phyloP scores from a whole-genome alignment of 1,140 invertebrate species.

The Zeugodacus cucurbitae region DNA sequence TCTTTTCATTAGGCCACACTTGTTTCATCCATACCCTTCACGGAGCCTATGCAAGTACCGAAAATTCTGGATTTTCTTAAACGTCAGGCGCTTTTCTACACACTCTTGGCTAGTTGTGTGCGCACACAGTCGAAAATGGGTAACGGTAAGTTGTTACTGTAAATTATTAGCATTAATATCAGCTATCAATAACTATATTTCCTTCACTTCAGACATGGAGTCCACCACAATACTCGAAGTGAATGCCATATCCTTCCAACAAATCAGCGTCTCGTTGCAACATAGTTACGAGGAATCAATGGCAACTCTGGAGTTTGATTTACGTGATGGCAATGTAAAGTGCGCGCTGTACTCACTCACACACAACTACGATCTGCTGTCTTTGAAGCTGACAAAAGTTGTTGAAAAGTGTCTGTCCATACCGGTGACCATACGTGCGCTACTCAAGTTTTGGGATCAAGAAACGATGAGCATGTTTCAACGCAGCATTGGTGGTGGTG shows the following conservation, averaged over 20 bases:
- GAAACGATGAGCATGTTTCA: conserved; percentile 69
- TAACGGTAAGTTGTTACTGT: conserved; percentile 61
- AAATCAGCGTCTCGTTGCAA: conserved; percentile 90
- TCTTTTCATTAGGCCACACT: conserved; percentile 73
- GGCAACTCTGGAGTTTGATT: conserved; percentile 90
- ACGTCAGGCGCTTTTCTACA: conserved; percentile 93
- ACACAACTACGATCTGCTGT: conserved; percentile 69
- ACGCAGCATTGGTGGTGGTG: conserved; percentile 59
- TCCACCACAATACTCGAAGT: conserved; percentile 91
- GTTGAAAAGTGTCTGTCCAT: conserved; percentile 91
- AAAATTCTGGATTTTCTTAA: conserved; percentile 85
- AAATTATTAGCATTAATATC: not conserved
- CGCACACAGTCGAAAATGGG: conserved; percentile 80
- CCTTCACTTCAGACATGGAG: conserved; percentile 73
- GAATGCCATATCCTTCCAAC: conserved; percentile 87
- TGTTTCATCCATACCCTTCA: conserved; percentile 88
- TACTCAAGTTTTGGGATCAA: conserved; percentile 76
- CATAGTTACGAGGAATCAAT: conserved; percentile 93
- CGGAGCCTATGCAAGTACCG: conserved; percentile 93
- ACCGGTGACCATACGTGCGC: conserved; percentile 82
- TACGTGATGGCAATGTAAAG: conserved; percentile 81
- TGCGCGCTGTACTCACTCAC: conserved; percentile 74
- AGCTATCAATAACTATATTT: not conserved
- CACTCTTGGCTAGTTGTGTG: conserved; percentile 87
- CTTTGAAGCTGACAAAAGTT: conserved; percentile 83